Conservation (phyloP, 2,113 vertebrate species). For the Corapipo altera region DNA sequence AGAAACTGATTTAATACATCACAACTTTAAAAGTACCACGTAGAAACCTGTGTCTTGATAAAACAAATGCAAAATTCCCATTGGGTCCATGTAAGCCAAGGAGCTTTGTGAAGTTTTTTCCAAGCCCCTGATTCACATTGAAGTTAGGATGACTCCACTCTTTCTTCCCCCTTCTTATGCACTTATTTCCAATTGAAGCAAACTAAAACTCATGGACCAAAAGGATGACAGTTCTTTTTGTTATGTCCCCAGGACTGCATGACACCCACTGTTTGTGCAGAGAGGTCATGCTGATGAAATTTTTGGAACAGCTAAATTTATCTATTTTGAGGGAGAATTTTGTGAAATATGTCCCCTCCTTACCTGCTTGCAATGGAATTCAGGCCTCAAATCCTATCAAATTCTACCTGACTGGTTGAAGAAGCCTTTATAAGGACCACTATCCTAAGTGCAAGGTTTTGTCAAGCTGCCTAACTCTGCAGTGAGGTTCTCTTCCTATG, state of each 20-base stretch:
- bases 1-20: neutral
- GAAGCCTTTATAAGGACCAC: neutral
- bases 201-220: neutral
- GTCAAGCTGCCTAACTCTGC: neutral
- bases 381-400: neutral
- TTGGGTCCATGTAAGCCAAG: neutral
- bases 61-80: neutral
- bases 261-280: neutral
- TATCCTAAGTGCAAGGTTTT: neutral
- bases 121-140: neutral
- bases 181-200: neutral
- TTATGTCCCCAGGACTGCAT: accelerated
- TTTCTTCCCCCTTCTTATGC: neutral
- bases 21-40: neutral
- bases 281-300: neutral
- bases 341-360: neutral
- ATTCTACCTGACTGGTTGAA: neutral
- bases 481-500: accelerated
- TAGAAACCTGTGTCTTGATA: neutral
- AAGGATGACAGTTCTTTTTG: neutral
- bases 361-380: neutral
- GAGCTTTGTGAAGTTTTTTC: neutral
- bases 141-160: neutral
- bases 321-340: neutral
- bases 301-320: neutral